These are phyloP conservation scores for Drosophila orosa DNA, from an alignment of 1,140 invertebrate species.

Conservation along the genomic window DNA sequence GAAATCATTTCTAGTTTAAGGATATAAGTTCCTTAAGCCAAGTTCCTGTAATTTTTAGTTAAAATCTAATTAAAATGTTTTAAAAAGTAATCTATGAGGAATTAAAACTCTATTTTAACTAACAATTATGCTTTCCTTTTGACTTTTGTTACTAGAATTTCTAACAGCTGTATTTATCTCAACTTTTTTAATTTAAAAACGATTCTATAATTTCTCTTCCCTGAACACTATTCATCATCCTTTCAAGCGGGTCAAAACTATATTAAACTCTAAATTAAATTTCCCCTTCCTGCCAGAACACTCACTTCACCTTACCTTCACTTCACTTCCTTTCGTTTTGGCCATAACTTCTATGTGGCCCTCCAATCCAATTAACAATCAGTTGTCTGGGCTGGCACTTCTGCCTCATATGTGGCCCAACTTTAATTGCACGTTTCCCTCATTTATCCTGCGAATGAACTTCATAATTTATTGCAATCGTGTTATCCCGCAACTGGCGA, in stretches of 20 bases:
- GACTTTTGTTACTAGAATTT: no score
- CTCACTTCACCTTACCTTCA: background rate
- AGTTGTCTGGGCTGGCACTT: constrained; percentile 45
- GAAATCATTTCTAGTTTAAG: background rate
- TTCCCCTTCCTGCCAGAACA: background rate
- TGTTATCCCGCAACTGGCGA: constrained; percentile 44
- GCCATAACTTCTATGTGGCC: constrained; percentile 34
- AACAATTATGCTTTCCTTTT: background rate
- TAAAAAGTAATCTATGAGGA: no score
- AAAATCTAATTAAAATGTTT: background rate
- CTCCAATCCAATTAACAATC: constrained; percentile 51
- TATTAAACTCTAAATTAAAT: constrained; percentile 13
- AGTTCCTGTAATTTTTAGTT: no score
- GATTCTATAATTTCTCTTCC: background rate
- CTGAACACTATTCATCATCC: constrained; percentile 4
- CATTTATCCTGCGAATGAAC: constrained; percentile 63
- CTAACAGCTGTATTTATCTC: constrained; percentile 4
- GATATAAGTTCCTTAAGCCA: background rate
- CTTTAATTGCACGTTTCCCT: constrained; percentile 76
- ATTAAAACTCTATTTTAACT: background rate
- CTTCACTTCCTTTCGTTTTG: constrained; percentile 7
- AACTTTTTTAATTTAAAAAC: constrained; percentile 8
- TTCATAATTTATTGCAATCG: constrained; percentile 79
- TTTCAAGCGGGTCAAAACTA: background rate
- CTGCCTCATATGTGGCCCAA: constrained; percentile 68